A percentile compares a stretch with the other conserved stretches of the same genome.
phyloP scores from a whole-genome alignment of 2,888 invertebrate genomes.

The Andrena praecox region DNA sequence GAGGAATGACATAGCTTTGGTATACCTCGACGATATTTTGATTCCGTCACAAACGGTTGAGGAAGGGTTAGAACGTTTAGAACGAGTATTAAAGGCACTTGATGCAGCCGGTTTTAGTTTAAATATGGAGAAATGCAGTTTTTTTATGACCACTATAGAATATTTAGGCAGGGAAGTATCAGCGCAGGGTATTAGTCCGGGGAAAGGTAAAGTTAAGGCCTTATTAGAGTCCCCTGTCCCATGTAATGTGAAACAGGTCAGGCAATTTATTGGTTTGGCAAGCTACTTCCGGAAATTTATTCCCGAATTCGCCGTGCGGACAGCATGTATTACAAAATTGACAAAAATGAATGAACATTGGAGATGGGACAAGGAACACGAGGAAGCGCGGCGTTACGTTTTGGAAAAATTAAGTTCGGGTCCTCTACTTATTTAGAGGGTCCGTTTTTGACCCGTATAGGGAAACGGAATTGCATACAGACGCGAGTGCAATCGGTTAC shows the following conservation, averaged over 20 bases:
- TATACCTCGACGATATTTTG: conserved; percentile 10
- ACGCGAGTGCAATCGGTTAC: conserved; percentile 23
- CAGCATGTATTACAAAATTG: background rate
- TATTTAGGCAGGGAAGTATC: conserved; percentile 74
- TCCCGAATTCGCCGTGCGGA: conserved; percentile 12
- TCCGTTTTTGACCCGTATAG: conserved; percentile 12
- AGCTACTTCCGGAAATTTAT: conserved; percentile 38
- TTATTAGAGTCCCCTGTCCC: conserved; percentile 8
- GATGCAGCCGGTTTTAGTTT: background rate
- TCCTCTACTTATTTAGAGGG: conserved; percentile 7
- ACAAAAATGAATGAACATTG: background rate
- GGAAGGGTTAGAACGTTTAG: background rate
- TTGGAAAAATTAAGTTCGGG: background rate
- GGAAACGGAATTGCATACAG: background rate
- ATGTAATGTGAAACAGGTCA: background rate
- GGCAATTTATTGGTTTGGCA: conserved; percentile 24
- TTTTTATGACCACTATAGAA: conserved; percentile 54
- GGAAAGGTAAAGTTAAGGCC: conserved; percentile 9
- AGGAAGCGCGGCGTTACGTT: background rate
- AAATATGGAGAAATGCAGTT: conserved; percentile 6
- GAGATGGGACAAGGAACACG: background rate
- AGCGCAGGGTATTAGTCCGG: conserved; percentile 60
- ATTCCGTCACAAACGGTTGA: background rate
- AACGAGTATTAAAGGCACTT: background rate
- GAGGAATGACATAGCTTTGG: background rate